Evolutionary conservation across 2,113 vertebrate species (phyloP), one percentile per base, ranked within the genome.

Genomic region (Connochaetes taurinus): DNA sequence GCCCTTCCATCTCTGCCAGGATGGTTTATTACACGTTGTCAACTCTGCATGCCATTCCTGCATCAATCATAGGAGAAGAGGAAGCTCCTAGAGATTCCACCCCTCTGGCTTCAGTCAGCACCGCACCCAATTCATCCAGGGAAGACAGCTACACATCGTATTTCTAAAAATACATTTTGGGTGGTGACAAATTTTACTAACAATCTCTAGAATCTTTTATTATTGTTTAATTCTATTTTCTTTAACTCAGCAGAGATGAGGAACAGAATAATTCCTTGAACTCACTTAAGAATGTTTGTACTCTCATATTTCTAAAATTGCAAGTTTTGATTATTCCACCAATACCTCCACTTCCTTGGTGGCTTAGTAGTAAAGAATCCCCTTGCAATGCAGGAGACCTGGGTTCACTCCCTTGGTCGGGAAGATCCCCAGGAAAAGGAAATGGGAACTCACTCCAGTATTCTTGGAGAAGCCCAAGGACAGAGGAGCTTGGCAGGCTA

Each of bases 91-190:
- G 82, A 62, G 62, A 94, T 74, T 85, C 90, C 62, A 67, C 12
- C 27, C 25, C 36, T 95, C 84, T 83, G 58, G 43, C 33, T 96
- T 17, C 16, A 57, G 58, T 97, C 64, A 90, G 64, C 29, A 5
- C 60, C 2, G 25, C 36, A 95, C 82, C 67, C 93, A 97, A 94
- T 95, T 95, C 86, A 95, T 53, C 29, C 14, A 7, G 21, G 50
- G 21, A 80, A 96, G 78, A 93, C 67, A 93, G 57, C 27, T 43
- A 14, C n/a, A n/a, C 85, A 82, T 25, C 11, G 0, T 91, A 81
- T 93, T 97, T 97, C 94, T 95, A 97, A 97, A 97, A 96, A 90
- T 96, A 92, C 33, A 53, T 62, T 86, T 71, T 90, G 4, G n/a
- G 36, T 1, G n/a, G 36, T 94, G 40, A 96, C 93, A 94, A 74